phyloP scores from a whole-genome alignment of 37 sponge, comb jelly and placozoan genomes.

The Chondrosia reniformis region DNA sequence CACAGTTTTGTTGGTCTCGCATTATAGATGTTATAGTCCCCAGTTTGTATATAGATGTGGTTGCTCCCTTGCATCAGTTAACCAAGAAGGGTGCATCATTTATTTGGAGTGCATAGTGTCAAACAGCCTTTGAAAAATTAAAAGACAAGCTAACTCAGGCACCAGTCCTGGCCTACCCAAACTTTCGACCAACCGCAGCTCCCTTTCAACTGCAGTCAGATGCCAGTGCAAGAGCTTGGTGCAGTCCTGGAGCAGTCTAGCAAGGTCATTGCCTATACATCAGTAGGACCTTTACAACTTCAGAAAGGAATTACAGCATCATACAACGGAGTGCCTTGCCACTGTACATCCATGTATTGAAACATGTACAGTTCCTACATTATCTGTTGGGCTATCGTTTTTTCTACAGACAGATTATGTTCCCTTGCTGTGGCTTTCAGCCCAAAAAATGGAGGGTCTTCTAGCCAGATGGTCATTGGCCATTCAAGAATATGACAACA shows the following conservation, averaged over 20 bases:
- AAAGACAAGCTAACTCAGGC: neutral
- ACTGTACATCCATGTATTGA: neutral
- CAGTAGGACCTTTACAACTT: neutral
- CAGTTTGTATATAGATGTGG: neutral
- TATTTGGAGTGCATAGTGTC: neutral
- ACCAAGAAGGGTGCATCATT: neutral
- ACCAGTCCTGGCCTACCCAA: conserved; percentile 6
- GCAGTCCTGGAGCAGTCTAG: neutral
- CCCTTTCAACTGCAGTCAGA: conserved; percentile 5
- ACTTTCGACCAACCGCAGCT: neutral
- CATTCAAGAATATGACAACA: neutral
- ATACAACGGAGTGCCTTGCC: neutral
- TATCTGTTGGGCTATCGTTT: neutral
- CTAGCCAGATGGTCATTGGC: neutral
- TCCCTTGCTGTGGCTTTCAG: neutral
- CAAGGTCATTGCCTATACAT: conserved; percentile 14
- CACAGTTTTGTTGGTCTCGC: neutral
- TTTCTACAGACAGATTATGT: neutral
- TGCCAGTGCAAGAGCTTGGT: conserved; percentile 3
- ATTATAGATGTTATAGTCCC: neutral
- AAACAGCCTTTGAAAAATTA: neutral
- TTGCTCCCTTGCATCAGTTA: neutral
- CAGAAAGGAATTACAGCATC: neutral
- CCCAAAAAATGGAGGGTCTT: neutral
- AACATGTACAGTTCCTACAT: neutral